A percentile compares a stretch with the other conserved stretches of the same genome.
Evolutionary conservation across 1,140 invertebrate species (phyloP).

Genomic region (Geopemphigus sp.): DNA sequence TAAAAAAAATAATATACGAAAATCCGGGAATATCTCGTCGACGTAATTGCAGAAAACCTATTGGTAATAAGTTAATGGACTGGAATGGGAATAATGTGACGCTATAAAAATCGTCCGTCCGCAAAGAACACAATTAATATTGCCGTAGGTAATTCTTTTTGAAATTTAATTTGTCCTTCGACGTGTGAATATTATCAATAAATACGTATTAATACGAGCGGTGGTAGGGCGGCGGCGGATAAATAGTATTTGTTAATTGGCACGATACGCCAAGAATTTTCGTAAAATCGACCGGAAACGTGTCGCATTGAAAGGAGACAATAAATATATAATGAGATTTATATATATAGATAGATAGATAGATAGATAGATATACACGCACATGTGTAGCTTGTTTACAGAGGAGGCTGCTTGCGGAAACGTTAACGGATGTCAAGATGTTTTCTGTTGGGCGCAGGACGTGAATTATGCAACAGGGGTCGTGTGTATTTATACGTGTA

Average conservation of each 20-base stretch:
- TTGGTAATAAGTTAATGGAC: not conserved
- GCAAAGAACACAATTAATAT: not conserved
- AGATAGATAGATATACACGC: too few species aligned
- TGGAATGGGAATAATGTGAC: not conserved
- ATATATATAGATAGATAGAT: too few species aligned
- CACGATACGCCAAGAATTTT: not conserved
- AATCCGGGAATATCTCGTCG: conserved; percentile 13
- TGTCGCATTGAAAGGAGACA: too few species aligned
- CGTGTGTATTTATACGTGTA: not conserved
- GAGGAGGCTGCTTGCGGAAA: conserved; percentile 7
- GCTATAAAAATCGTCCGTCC: not conserved
- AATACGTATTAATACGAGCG: not conserved
- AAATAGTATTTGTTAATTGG: too few species aligned
- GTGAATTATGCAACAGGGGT: conserved; percentile 40
- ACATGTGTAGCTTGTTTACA: too few species aligned
- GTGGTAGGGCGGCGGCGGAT: not conserved
- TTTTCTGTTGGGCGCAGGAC: conserved; percentile 19
- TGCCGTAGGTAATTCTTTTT: not conserved
- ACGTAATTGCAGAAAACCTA: conserved; percentile 27
- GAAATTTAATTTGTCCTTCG: not conserved
- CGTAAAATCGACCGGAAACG: conserved; percentile 10
- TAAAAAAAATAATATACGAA: not conserved
- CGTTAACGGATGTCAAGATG: conserved; percentile 33
- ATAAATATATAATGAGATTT: too few species aligned
- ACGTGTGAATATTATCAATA: not conserved